Evolutionary conservation across 1,140 invertebrate species (phyloP).

Genomic region (Zaprionus nigranus): DNA sequence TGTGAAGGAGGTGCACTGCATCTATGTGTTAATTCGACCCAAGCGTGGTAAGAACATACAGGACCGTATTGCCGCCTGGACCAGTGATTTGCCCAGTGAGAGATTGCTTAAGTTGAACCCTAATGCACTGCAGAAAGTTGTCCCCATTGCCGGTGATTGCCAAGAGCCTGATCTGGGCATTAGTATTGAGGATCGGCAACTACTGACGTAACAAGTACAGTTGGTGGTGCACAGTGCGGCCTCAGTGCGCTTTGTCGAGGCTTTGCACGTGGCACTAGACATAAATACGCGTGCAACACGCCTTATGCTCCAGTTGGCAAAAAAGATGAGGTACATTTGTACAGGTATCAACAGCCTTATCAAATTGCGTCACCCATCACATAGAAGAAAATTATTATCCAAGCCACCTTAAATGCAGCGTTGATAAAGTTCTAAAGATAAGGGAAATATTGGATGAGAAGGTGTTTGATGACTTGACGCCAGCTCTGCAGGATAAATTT

Average conservation of each 20-base stretch:
- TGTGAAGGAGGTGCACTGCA: constrained; percentile 88
- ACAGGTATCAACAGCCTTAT: constrained; percentile 90
- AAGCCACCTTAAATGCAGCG: constrained; percentile 86
- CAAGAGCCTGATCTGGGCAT: constrained; percentile 88
- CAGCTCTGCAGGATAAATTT: constrained; percentile 88
- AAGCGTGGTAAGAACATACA: constrained; percentile 90
- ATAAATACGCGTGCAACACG: constrained; percentile 87
- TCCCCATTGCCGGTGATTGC: constrained; percentile 86
- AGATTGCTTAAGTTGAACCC: constrained; percentile 34
- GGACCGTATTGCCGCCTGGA: constrained; percentile 87
- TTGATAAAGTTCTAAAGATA: constrained; percentile 87
- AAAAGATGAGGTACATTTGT: constrained; percentile 88
- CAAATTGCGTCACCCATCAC: constrained; percentile 87
- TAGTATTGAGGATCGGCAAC: constrained; percentile 85
- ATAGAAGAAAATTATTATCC: constrained; percentile 91
- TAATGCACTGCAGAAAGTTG: constrained; percentile 36
- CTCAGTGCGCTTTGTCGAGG: constrained; percentile 92
- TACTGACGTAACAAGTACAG: constrained; percentile 84
- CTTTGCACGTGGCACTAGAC: constrained; percentile 87
- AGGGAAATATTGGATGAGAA: constrained; percentile 85
- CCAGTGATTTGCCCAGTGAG: constrained; percentile 70
- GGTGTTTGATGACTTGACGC: constrained; percentile 88
- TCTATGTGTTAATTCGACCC: constrained; percentile 90
- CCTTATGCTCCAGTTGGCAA: constrained; percentile 85
- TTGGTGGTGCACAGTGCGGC: constrained; percentile 94